A percentile compares a stretch with the other conserved stretches of the same genome.
phyloP scores from a whole-genome alignment of 2,888 invertebrate genomes.

The Lissonota sp. region DNA sequence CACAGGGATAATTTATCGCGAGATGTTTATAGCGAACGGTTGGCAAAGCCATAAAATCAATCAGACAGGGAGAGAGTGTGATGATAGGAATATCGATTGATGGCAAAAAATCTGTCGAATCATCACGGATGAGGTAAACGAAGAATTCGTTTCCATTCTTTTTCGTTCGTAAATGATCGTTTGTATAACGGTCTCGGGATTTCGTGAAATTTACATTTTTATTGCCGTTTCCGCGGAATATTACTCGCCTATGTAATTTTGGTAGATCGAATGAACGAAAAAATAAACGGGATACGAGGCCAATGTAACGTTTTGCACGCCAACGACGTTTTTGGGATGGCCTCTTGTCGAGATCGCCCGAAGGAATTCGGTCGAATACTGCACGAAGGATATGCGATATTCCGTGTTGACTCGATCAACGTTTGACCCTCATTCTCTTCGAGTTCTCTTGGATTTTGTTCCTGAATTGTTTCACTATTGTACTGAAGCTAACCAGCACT shows the following conservation, averaged over 20 bases:
- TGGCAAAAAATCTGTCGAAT: no score
- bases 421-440: no score
- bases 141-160: no score
- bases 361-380: constrained; percentile 30
- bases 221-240: not conserved
- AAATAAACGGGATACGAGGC: constrained; percentile 13
- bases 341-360: constrained; percentile 4
- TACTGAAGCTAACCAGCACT: no score
- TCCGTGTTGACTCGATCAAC: not conserved
- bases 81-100: no score
- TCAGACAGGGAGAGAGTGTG: no score
- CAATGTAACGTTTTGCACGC: constrained; percentile 6
- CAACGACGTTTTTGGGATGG: not conserved
- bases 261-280: not conserved
- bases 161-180: not conserved
- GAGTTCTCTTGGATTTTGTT: no score
- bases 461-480: no score
- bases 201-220: not conserved
- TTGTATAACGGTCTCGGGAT: constrained; percentile 2
- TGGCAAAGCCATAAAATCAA: no score
- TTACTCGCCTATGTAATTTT: not conserved
- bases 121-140: no score
- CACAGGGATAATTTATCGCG: no score
- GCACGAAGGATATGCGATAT: constrained; percentile 1
- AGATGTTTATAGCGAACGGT: no score